Evolutionary conservation across 2,888 invertebrate species (phyloP).

Genomic region (Strigamia transsilvanica): DNA sequence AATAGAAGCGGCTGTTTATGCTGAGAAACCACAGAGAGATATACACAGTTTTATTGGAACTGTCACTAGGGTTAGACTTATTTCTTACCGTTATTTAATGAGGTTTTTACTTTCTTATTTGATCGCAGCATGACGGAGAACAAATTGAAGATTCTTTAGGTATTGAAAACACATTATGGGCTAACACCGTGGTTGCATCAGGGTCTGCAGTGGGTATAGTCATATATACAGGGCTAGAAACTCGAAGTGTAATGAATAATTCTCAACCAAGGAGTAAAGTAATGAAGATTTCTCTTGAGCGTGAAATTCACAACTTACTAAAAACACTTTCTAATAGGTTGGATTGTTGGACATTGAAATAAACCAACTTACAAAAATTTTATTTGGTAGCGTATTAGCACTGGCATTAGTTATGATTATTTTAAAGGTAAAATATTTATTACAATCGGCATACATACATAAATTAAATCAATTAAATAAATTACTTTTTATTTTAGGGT

Average conservation of each 20-base stretch:
- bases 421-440: constrained; percentile 71
- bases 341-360: constrained; percentile 95
- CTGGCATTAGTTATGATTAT: constrained; percentile 94
- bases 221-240: constrained; percentile 96
- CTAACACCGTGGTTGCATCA: constrained; percentile 96
- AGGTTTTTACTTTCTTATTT: not conserved
- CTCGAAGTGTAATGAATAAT: constrained; percentile 98
- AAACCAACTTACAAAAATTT: constrained; percentile 93
- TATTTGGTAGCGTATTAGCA: constrained; percentile 89
- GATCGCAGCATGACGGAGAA: constrained; percentile 69
- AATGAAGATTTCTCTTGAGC: constrained; percentile 1
- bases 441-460: too few relatives aligned
- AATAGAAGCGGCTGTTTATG: constrained; percentile 88
- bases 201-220: constrained; percentile 94
- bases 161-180: constrained; percentile 98
- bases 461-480: not conserved
- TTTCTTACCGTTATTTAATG: not conserved
- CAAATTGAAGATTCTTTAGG: constrained; percentile 82
- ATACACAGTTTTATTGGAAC: constrained; percentile 97
- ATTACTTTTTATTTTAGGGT: constrained; percentile 68
- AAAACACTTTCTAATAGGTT: constrained; percentile 60
- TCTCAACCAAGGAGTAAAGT: constrained; percentile 95
- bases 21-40: constrained; percentile 97
- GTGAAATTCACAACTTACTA: not conserved
- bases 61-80: constrained; percentile 65